Evolutionary conservation across 1,140 invertebrate species (phyloP), one percentile per base, ranked within the genome.

Genomic region (Galendromus occidentalis): DNA sequence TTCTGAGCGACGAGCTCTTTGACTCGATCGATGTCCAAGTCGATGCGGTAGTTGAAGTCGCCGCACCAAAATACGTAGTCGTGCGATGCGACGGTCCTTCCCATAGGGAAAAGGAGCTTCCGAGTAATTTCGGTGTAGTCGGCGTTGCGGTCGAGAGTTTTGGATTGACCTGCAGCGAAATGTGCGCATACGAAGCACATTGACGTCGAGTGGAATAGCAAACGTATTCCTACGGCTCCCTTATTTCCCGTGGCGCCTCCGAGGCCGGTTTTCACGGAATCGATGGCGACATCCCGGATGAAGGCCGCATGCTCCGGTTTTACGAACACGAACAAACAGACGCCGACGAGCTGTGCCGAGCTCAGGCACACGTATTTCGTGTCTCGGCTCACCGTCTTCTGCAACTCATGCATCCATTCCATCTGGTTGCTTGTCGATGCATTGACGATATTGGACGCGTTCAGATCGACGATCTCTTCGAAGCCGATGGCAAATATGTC

Each of bases 21-120:
- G 67, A 97, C 85, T 73, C 96, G 88, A 14, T 97, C 92, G 73
- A 91, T 92, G 65, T 88, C 84, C 81, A 98, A 83, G 74, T 97
- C 93, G 67, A 99, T 86, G 66, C 96, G 81, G 74, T 98, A 99
- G 76, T 99, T 99, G 76, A 99, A 98, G 79, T 99, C 96, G 0
- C 96, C 96, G 76, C 92, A 94, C 94, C 95, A 99, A 76, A 99
- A 98, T 0, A 98, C 84, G 76, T 94, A 96, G 79, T 99, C 95
- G 75, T 99, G 95, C 14, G 88, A 87, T 75, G 89, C 86, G 0
- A 98, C 76, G 0, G 86, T 88, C 67, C 90, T 80, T 28, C 88
- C 82, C 87, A 92, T 90, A 9, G 91, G 90, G 76, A 98, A 98
- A 9, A 83, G 81, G 69, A 98, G 82, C 79, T 93, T 95, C 68